Evolutionary conservation across 1,140 invertebrate species (phyloP), one percentile per base, ranked within the genome.

Genomic region (Harpegnathos saltator): DNA sequence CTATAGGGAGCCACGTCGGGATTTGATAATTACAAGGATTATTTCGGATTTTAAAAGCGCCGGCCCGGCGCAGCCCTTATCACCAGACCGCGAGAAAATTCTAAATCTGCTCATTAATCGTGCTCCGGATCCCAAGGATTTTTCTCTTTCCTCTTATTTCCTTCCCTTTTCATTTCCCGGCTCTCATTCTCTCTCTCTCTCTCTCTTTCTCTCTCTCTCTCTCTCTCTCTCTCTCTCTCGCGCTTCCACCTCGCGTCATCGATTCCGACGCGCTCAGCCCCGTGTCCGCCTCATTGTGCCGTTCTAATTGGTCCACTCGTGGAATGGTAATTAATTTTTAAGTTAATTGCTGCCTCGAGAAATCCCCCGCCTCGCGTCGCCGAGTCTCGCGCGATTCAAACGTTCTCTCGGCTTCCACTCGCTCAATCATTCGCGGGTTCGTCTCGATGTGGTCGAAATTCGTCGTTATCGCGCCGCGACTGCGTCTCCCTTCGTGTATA

Each of bases 1-100:
- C 87, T 89, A 90, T 90, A 91, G 89, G 86, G 84, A 73, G 71
- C 50, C n/a, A 58, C 74, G 68, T 11, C 83, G 85, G 91, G 92
- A 94, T 94, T 94, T 94, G 91, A 94, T 94, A 94, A 94, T 94
- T 94, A 94, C 90, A 91, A 91, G 91, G 91, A 94, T 94, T 94
- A 94, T 94, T 93, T 92, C 71, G 90, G 90, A 90, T 91, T 92
- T 91, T 90, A 90, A 92, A 90, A 89, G 90, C 87, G 80, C 61
- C 72, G 75, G 52, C 61, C 72, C 84, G 88, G 68, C 81, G 68
- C 81, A 3, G 38, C 90, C 85, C 91, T 94, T 92, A 89, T 93
- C 93, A 89, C 91, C 91, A 93, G 93, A 94, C 93, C 93, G 92
- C 93, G 90, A 94, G 90, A 92, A 91, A 93, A 92, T 91, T 91